These are phyloP conservation scores for Macropis europaea DNA, from an alignment of 2,888 invertebrate species.

Conservation along the genomic window DNA sequence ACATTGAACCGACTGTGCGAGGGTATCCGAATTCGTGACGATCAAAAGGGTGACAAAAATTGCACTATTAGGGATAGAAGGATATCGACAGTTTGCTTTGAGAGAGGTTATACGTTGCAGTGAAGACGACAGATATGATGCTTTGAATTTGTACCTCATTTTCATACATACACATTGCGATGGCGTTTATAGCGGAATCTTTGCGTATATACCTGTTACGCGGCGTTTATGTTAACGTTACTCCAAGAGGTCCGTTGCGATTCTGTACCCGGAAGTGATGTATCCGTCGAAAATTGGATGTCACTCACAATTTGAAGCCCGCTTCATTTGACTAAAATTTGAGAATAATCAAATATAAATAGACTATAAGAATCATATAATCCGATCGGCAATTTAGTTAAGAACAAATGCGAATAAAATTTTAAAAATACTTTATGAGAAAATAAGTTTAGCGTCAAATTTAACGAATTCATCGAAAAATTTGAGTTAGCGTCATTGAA, in stretches of 20 bases:
- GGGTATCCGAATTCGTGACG: background rate
- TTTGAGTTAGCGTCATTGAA: no score
- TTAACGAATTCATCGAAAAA: no score
- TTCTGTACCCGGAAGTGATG: background rate
- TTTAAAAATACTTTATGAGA: no score
- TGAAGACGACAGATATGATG: constrained; percentile 72
- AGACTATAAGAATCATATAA: no score
- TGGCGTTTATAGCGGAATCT: constrained; percentile 59
- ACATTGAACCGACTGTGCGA: background rate
- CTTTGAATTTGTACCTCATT: constrained; percentile 70
- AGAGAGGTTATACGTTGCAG: constrained; percentile 63
- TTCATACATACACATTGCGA: constrained; percentile 69
- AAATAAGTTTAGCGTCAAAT: no score
- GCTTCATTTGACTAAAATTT: no score
- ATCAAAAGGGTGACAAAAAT: constrained; percentile 16
- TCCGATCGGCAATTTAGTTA: no score
- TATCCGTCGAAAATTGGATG: background rate
- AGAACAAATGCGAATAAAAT: no score
- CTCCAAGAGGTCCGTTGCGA: background rate
- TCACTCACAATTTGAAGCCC: no score
- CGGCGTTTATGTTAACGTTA: constrained; percentile 1
- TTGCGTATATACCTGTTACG: constrained; percentile 31
- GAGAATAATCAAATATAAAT: no score
- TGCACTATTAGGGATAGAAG: constrained; percentile 45
- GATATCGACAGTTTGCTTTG: constrained; percentile 41